Evolutionary conservation across 2,888 invertebrate genomes (phyloP), one percentile per base, ranked within the genome.

Genomic region (Noctua fimbriata): DNA sequence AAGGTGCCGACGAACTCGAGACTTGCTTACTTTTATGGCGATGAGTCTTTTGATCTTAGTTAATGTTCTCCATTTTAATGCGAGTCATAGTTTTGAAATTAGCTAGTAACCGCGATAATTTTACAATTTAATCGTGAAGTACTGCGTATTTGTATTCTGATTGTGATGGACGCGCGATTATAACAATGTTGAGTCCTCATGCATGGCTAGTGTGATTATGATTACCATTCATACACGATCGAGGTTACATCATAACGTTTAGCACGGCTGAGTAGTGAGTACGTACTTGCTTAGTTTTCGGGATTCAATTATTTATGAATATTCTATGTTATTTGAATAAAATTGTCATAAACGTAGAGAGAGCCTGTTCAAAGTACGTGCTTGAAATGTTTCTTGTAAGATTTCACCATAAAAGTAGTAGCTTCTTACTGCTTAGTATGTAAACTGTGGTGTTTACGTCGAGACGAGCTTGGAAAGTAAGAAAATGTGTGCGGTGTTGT

Each of bases 1-100:
- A 88, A 93, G 92, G 92, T 92, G 93, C 88, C 92, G 90, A 89
- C 89, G 92, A 93, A 92, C 93, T 89, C 80, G 79, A 69, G 79
- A 78, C 80, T 88, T 84, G 79, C 82, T 86, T 79, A 81, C 84
- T 86, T 79, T 83, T 81, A 81, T 85, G 72, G 66, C 67, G 52
- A 65, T 14, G 16, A 55, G 24, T 69, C 58, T 58, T 72, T 78
- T 78, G 70, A 79, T 70, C 49, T 85, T 83, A 77, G 81, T 82
- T 78, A 55, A 58, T 47, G 60, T 24, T 58, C 16, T 28, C 10
- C 28, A 28, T 65, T 73, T 74, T 36, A 36, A 44, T 28, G 24
- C 10, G 18, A 63, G 55, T 60, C 7, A 28, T 41, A 52, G 41
- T 52, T 52, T 24, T 67, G 58, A 47, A 79, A 63, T 28, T 70